A percentile compares a stretch with the other conserved stretches of the same genome.
phyloP scores from a whole-genome alignment of 1,140 invertebrate species.

The Branchinecta lynchi region DNA sequence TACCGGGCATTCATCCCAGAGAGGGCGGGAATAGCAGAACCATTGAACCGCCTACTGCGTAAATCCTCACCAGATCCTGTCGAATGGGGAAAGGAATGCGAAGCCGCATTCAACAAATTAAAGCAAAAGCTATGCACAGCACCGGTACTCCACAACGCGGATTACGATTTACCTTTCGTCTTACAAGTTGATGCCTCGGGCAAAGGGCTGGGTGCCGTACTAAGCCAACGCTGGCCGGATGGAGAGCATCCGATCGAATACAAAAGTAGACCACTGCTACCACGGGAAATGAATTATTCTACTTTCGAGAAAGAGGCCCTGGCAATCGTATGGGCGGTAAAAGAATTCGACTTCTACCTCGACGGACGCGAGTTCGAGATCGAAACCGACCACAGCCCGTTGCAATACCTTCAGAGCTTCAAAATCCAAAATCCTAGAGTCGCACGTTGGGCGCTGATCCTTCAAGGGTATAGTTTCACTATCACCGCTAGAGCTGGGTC shows the following conservation, averaged over 20 bases:
- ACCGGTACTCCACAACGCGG: background rate
- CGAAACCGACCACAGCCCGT: no score
- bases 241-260: background rate
- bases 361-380: no score
- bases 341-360: no score
- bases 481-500: no score
- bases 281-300: background rate
- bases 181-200: constrained; percentile 15
- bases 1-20: constrained; percentile 13
- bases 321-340: no score
- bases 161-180: background rate
- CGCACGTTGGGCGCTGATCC: no score
- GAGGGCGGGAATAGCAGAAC: background rate
- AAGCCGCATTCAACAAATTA: background rate
- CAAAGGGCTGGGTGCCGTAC: constrained; percentile 12
- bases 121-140: background rate
- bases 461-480: no score
- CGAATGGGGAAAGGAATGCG: background rate
- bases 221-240: background rate
- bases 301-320: no score
- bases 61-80: background rate
- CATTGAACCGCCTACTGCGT: constrained; percentile 14
- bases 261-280: background rate
- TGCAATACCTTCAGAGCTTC: no score
- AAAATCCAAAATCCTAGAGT: no score